Evolutionary conservation across 35 echinoderm and acorn worm species (phyloP).

Genomic region (Nesometra sesokonis): DNA sequence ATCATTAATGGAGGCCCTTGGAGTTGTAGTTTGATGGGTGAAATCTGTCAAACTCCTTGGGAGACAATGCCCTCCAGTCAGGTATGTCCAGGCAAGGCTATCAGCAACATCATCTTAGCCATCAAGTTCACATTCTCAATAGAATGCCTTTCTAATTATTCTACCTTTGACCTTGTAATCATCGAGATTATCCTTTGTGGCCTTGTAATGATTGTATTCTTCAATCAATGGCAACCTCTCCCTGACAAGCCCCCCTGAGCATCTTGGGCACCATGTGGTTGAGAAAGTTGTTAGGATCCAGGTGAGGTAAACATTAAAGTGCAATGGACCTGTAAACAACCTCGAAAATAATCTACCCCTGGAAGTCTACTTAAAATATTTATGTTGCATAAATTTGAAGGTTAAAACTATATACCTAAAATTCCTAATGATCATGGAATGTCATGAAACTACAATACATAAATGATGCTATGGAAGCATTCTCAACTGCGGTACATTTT

Average conservation of each 20-base stretch:
- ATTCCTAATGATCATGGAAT: too few species aligned
- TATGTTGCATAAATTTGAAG: too few species aligned
- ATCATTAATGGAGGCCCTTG: background rate
- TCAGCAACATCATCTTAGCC: background rate
- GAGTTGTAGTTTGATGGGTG: background rate
- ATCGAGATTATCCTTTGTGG: background rate
- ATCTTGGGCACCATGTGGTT: background rate
- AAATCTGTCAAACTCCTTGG: background rate
- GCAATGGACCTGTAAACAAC: background rate
- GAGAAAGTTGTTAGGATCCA: background rate
- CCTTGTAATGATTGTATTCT: background rate
- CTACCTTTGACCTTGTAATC: background rate
- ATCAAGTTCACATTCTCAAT: background rate
- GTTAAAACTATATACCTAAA: too few species aligned
- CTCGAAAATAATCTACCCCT: too few species aligned
- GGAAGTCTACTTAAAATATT: too few species aligned
- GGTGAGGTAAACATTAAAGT: background rate
- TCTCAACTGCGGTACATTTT: too few species aligned
- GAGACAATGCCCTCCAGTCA: background rate
- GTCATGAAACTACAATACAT: too few species aligned
- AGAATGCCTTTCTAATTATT: background rate
- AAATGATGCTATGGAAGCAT: too few species aligned
- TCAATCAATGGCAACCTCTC: background rate
- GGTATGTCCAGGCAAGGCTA: background rate
- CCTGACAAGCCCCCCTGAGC: too few species aligned